Evolutionary conservation across 2,888 invertebrate species (phyloP).

Genomic region (Lepidonotus clava): DNA sequence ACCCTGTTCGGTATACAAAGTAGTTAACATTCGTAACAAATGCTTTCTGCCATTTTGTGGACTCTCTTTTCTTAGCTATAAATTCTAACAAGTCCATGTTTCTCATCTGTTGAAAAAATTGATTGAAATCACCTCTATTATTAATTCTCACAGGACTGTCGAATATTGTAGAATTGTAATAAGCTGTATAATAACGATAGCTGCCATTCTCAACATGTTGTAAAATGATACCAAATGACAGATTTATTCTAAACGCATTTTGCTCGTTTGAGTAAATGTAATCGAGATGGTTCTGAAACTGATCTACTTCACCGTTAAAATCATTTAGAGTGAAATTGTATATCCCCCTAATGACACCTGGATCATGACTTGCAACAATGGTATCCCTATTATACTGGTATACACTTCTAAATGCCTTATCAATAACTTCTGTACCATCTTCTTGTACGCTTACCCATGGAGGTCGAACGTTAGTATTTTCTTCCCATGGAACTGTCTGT

Average conservation of each 20-base stretch:
- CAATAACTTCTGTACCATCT: too few species aligned
- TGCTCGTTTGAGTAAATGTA: background rate
- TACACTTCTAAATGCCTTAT: too few species aligned
- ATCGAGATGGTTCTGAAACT: background rate
- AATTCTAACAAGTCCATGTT: background rate
- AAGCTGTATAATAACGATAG: background rate
- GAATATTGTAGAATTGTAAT: background rate
- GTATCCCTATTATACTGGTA: background rate
- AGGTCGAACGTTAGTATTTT: too few species aligned
- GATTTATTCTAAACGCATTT: background rate
- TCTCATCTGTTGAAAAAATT: background rate
- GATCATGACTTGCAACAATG: background rate
- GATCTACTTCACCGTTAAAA: background rate
- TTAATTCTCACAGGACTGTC: background rate
- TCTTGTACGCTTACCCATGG: too few species aligned
- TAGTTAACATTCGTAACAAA: background rate
- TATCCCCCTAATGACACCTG: background rate
- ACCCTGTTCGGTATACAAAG: slow-evolving; percentile 1
- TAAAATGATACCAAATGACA: background rate
- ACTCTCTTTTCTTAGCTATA: background rate
- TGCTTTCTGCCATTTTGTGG: slow-evolving; percentile 1
- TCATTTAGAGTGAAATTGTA: background rate
- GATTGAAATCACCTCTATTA: background rate
- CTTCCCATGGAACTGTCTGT: too few species aligned
- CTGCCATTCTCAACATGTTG: background rate